Conservation (phyloP, 2,888 invertebrate species). For the Lobophora halterata region DNA sequence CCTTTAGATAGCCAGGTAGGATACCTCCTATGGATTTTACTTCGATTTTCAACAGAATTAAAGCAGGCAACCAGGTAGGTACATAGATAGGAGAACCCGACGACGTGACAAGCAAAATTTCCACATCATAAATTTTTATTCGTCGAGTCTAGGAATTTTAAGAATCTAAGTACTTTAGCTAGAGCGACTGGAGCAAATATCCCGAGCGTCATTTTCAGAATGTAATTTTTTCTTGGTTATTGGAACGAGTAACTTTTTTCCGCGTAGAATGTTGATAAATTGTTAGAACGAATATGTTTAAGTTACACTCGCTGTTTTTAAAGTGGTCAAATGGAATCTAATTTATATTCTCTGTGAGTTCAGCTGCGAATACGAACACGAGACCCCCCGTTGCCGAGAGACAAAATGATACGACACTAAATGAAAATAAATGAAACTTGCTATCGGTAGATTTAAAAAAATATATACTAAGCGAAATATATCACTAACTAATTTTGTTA, state of each 20-base stretch:
- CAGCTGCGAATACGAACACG: conserved; percentile 32
- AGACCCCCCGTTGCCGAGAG: conserved; percentile 28
- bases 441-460: conserved; percentile 23
- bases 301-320: conserved; percentile 26
- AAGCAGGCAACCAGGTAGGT: too few relatives aligned
- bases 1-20: too few relatives aligned
- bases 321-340: conserved; percentile 39
- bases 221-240: conserved; percentile 14
- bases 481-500: too few relatives aligned
- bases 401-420: conserved; percentile 46
- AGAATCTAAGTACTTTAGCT: background rate
- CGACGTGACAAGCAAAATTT: conserved; percentile 9
- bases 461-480: too few relatives aligned
- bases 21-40: too few relatives aligned
- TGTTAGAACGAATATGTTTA: background rate
- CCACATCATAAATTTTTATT: conserved; percentile 12
- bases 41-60: too few relatives aligned
- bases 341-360: conserved; percentile 46
- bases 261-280: background rate
- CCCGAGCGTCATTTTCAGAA: conserved; percentile 6
- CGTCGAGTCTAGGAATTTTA: conserved; percentile 3
- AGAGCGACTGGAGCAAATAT: conserved; percentile 5
- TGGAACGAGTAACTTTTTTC: conserved; percentile 23
- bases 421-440: conserved; percentile 53
- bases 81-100: too few relatives aligned